Base-by-base conservation (phyloP, 2,888 invertebrate genomes). In the Agrochola circellaris region DNA sequence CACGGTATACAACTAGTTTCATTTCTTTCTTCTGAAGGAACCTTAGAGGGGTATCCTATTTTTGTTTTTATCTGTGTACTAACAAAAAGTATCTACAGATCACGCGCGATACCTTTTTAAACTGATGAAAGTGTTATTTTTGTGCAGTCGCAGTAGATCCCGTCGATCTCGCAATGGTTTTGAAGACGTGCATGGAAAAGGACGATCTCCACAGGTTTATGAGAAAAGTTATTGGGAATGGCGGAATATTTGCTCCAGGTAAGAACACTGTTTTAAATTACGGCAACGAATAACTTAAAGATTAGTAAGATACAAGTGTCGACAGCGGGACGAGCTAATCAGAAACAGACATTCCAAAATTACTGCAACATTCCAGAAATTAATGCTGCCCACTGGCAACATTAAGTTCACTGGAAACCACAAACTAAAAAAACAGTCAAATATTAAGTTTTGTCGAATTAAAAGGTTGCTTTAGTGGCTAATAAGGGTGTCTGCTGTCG, bases 101-200 rank as follows among this genome's bases (percentile, higher is more conserved):
- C 23, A 23, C 9, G 34, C 34, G 17, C 34, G 2, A 8, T 17
- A 8, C 11, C 4, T 34, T 8, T 20, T 9, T 48, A 20, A 15
- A 56, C 42, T 45, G 15, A 67, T 56, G 11, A 15, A 38, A 34
- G 54, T 26, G 4, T 51, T 15, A 17, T 61, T 54, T 74, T 72
- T 80, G 66, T 75, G n/a, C 87, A 96, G 96, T 95, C 6, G 23
- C 93, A 20, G 82, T 92, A 2, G 85, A 96, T 82, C 96, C 96
- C 0, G 87, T 89, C 2, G 96, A 96, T 74, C 77, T 93, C 51
- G 96, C 96, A 86, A 82, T 93, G 83, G 88, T 96, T 34, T 76
- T 96, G 79, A 96, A 95, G 88, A 92, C 93, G 0, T 95, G 95
- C 65, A 48, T 96, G 82, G 95, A 96, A 84, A 96, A 95, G 79